Evolutionary conservation across 2,797 vertebrate species (phyloP).

Genomic region (Falco novaeseelandiae): DNA sequence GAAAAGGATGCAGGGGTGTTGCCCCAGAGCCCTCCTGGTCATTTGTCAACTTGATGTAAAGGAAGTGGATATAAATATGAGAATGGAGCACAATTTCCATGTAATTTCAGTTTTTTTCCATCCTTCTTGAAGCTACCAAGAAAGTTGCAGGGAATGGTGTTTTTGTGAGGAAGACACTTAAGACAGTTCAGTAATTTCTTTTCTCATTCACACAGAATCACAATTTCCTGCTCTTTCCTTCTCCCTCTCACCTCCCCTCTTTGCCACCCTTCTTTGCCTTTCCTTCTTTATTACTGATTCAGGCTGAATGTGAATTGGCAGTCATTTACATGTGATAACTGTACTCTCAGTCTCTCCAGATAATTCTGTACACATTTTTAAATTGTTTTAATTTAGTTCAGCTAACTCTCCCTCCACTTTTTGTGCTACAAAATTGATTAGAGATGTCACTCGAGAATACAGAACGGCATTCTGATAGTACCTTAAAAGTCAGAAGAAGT

Average conservation of each 20-base stretch:
- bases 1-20: neutral
- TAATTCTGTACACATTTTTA: neutral
- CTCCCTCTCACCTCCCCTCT: neutral
- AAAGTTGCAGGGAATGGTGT: neutral
- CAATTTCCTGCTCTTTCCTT: neutral
- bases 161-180: neutral
- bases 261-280: neutral
- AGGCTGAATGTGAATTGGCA: neutral
- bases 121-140: neutral
- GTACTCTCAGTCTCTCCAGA: neutral
- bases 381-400: slow-evolving; percentile 38
- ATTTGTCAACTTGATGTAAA: neutral
- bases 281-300: neutral
- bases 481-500: neutral
- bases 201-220: neutral
- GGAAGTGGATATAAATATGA: neutral
- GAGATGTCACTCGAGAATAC: neutral
- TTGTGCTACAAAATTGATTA: neutral
- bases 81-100: neutral
- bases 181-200: neutral
- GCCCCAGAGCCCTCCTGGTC: neutral
- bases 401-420: neutral
- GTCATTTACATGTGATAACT: neutral
- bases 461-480: neutral
- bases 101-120: neutral